These are phyloP conservation scores for Drosophila dunni DNA, from an alignment of 1,140 invertebrate genomes.

Conservation along the genomic window DNA sequence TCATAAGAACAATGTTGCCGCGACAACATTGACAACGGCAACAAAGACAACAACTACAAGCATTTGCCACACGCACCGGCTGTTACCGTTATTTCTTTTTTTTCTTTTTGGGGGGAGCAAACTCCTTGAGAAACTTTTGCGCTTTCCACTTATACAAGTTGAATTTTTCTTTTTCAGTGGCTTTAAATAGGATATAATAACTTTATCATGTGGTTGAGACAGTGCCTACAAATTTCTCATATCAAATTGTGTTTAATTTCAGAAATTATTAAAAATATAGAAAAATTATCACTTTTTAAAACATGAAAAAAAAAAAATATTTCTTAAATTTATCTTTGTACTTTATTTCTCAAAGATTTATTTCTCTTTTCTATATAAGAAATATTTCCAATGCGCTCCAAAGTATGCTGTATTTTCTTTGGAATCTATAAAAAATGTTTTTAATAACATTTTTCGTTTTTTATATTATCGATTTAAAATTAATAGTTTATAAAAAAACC, in stretches of 20 bases:
- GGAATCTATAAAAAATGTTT: no score
- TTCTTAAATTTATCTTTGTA: no score
- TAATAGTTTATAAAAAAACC: neutral
- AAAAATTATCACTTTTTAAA: no score
- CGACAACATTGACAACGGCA: conserved; percentile 32
- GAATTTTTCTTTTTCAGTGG: conserved; percentile 8
- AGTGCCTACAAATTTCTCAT: neutral
- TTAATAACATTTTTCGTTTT: no score
- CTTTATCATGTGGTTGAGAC: conserved; percentile 19
- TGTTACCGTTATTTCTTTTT: conserved; percentile 14
- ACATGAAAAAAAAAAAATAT: neutral
- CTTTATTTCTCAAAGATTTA: no score
- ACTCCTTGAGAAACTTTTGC: conserved; percentile 57
- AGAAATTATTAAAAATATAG: no score
- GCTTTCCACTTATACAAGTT: conserved; percentile 65
- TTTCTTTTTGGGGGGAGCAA: conserved; percentile 49
- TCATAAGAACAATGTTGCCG: conserved; percentile 70
- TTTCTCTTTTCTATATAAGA: no score
- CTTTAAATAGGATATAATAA: conserved; percentile 15
- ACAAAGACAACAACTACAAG: conserved; percentile 24
- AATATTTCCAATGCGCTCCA: no score
- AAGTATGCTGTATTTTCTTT: no score
- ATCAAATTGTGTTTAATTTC: no score
- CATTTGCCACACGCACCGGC: conserved; percentile 41
- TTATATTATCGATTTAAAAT: neutral